phyloP scores from a whole-genome alignment of 1,140 invertebrate species.

The Papilio dardanus region DNA sequence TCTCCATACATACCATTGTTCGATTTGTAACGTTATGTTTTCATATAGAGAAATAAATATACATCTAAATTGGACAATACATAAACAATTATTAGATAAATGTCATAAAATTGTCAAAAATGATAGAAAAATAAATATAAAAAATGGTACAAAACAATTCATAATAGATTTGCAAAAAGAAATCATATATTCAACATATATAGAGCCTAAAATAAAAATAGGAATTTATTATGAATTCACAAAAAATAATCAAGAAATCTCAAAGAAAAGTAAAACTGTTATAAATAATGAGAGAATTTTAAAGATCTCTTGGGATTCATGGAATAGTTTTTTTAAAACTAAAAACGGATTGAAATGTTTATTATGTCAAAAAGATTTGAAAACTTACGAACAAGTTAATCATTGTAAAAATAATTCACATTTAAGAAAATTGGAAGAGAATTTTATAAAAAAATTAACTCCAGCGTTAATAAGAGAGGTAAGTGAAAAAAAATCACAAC shows the following conservation, averaged over 20 bases:
- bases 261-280: conserved; percentile 45
- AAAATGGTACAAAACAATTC: conserved; percentile 37
- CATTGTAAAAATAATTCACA: conserved; percentile 13
- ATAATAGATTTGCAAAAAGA: conserved; percentile 33
- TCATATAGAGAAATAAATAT: conserved; percentile 24
- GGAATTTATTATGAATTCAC: conserved; percentile 21
- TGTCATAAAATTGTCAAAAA: background rate
- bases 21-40: conserved; percentile 43
- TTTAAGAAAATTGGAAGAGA: background rate
- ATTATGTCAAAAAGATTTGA: conserved; percentile 35
- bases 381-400: background rate
- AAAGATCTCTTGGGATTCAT: conserved; percentile 44
- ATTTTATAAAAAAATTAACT: conserved; percentile 33
- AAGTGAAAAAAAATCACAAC: too few species aligned
- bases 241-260: background rate
- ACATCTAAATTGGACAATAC: conserved; percentile 34
- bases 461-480: conserved; percentile 42
- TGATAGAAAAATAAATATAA: conserved; percentile 18
- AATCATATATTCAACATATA: conserved; percentile 28
- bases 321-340: conserved; percentile 39
- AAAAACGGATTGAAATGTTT: conserved; percentile 37
- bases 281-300: conserved; percentile 32
- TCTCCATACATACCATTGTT: conserved; percentile 35
- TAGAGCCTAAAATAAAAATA: conserved; percentile 33
- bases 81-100: conserved; percentile 7